Evolutionary conservation across 2,113 vertebrate genomes (phyloP).

Genomic region (Lophotis ruficrista): DNA sequence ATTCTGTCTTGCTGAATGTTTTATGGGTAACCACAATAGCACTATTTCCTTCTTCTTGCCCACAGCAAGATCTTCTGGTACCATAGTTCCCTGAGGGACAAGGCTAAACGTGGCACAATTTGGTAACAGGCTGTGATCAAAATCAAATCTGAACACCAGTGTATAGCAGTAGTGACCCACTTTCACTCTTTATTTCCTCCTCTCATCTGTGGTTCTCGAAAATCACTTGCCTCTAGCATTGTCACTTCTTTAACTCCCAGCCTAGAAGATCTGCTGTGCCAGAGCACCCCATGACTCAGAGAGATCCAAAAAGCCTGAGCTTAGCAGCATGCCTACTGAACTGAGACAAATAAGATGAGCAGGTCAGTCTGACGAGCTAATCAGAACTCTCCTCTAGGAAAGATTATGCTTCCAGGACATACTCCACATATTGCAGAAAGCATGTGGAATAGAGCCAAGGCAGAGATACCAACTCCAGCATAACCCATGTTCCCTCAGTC

Average conservation of each 20-base stretch:
- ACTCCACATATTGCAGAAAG: slow-evolving; percentile 71
- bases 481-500: slow-evolving; percentile 37
- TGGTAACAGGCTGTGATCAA: slow-evolving; percentile 5
- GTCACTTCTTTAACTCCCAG: slow-evolving; percentile 63
- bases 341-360: slow-evolving; percentile 76
- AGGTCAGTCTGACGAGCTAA: slow-evolving; percentile 76
- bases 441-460: slow-evolving; percentile 67
- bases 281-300: slow-evolving; percentile 71
- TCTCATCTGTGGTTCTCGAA: slow-evolving; percentile 23
- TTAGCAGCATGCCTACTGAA: slow-evolving; percentile 72
- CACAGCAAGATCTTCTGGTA: slow-evolving; percentile 13
- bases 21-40: not conserved
- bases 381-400: slow-evolving; percentile 75
- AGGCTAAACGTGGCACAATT: not conserved
- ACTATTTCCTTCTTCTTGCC: not conserved
- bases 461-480: slow-evolving; percentile 62
- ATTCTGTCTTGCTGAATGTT: not conserved
- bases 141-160: slow-evolving; percentile 18
- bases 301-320: slow-evolving; percentile 71
- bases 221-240: slow-evolving; percentile 60
- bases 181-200: slow-evolving; percentile 54
- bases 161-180: slow-evolving; percentile 44
- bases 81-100: not conserved
- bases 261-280: slow-evolving; percentile 63
- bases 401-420: slow-evolving; percentile 74